phyloP scores from a whole-genome alignment of 2,888 invertebrate genomes.

The Melanotus villosus region DNA sequence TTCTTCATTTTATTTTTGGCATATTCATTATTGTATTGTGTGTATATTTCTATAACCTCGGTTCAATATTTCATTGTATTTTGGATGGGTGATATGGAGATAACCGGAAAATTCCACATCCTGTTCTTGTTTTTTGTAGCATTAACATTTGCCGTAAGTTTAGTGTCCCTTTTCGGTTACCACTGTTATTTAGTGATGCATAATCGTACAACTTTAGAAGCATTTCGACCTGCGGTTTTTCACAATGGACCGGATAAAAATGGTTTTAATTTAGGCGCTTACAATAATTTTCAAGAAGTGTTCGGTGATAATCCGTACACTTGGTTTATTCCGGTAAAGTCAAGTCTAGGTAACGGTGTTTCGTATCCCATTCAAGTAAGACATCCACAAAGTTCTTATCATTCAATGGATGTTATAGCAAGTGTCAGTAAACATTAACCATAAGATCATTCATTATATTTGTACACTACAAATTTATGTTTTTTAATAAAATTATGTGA shows the following conservation, averaged over 20 bases:
- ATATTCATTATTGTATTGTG: slow-evolving; percentile 89
- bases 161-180: slow-evolving; percentile 93
- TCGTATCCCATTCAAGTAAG: slow-evolving; percentile 42
- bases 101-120: slow-evolving; percentile 87
- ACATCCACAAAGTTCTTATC: background rate
- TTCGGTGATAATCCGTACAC: slow-evolving; percentile 86
- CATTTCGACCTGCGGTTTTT: slow-evolving; percentile 94
- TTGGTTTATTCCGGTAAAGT: slow-evolving; percentile 91
- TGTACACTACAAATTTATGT: too few relatives aligned
- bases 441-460: too few relatives aligned
- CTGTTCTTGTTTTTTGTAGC: slow-evolving; percentile 95
- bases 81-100: slow-evolving; percentile 84
- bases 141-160: slow-evolving; percentile 93
- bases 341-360: slow-evolving; percentile 75
- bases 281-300: slow-evolving; percentile 93
- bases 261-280: slow-evolving; percentile 90
- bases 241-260: slow-evolving; percentile 91
- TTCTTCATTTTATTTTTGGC: slow-evolving; percentile 95
- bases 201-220: slow-evolving; percentile 94
- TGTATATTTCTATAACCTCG: slow-evolving; percentile 86
- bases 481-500: too few relatives aligned
- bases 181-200: slow-evolving; percentile 90
- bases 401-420: slow-evolving; percentile 8
- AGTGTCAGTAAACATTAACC: background rate
- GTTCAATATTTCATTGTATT: slow-evolving; percentile 87